Percentiles rank a stretch among this genome's conserved stretches.
Conservation (phyloP, 2,797 vertebrate species). For the Leptatherina wallacei region DNA sequence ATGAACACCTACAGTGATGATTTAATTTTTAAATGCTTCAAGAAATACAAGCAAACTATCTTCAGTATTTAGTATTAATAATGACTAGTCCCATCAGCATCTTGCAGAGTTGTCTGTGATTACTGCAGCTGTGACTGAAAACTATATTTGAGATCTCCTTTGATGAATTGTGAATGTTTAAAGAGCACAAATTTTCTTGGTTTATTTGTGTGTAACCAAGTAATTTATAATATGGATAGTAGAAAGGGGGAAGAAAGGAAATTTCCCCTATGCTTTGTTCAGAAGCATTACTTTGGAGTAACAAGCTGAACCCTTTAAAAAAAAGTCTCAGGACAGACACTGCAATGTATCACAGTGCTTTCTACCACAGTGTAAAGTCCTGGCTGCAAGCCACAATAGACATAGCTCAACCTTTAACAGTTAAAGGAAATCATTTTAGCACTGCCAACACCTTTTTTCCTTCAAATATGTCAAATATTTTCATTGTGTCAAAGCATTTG, state of each 20-base stretch:
- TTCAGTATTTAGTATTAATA: not conserved
- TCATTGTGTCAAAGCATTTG: no score
- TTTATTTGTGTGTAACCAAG: not conserved
- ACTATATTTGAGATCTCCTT: not conserved
- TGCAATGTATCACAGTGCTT: no score
- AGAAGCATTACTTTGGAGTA: no score
- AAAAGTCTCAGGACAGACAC: not conserved
- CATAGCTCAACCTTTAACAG: not conserved
- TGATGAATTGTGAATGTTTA: not conserved
- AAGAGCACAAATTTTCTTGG: not conserved
- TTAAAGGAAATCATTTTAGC: not conserved
- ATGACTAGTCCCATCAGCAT: not conserved
- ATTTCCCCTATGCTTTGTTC: no score
- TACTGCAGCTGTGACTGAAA: not conserved
- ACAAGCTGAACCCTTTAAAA: not conserved
- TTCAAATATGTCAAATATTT: no score
- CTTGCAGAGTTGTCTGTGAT: not conserved
- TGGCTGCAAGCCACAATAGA: not conserved
- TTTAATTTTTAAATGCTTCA: not conserved
- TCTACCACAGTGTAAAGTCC: no score
- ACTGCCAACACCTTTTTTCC: not conserved
- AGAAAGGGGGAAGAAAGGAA: no score
- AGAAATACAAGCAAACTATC: not conserved
- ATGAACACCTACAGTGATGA: not conserved
- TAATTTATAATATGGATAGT: not conserved